A percentile compares a stretch with the other conserved stretches of the same genome.
Evolutionary conservation across 2,113 vertebrate genomes (phyloP).

Genomic region (Sinocyclocheilus rhinocerous): DNA sequence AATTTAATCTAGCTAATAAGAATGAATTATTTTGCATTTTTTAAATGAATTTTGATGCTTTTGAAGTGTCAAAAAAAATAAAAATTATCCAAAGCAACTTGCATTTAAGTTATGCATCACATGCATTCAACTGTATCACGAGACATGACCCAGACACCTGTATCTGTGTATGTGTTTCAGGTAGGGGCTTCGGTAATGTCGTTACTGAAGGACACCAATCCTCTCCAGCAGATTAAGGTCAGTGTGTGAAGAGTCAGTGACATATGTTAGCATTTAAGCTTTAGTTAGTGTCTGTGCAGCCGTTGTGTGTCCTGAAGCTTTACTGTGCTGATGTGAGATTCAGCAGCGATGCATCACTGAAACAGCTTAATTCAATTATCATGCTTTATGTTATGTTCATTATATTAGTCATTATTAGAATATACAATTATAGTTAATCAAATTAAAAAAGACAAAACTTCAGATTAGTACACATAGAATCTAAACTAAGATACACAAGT

Average conservation of each 20-base stretch:
- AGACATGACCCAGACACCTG: slow-evolving; percentile 26
- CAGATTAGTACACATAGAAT: background rate
- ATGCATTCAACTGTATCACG: background rate
- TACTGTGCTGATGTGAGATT: background rate
- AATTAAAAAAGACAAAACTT: background rate
- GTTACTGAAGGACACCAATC: slow-evolving; percentile 9
- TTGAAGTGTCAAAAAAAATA: background rate
- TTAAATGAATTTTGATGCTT: background rate
- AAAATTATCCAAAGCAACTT: background rate
- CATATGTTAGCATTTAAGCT: slow-evolving; percentile 17
- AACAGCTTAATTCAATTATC: background rate
- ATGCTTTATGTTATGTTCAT: background rate
- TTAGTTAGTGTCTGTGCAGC: slow-evolving; percentile 1
- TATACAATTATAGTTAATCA: background rate
- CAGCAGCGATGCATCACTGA: background rate
- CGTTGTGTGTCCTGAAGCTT: background rate
- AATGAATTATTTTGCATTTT: background rate
- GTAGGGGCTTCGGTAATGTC: background rate
- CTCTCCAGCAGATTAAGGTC: slow-evolving; percentile 46
- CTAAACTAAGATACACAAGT: background rate
- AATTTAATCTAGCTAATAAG: background rate
- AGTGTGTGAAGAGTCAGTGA: slow-evolving; percentile 38
- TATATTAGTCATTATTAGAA: background rate
- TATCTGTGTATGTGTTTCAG: slow-evolving; percentile 53
- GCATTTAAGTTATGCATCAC: background rate